Percentiles rank a stretch among this genome's conserved stretches.
Evolutionary conservation across 2,888 invertebrate genomes (phyloP).

Genomic region (Clunio marinus): DNA sequence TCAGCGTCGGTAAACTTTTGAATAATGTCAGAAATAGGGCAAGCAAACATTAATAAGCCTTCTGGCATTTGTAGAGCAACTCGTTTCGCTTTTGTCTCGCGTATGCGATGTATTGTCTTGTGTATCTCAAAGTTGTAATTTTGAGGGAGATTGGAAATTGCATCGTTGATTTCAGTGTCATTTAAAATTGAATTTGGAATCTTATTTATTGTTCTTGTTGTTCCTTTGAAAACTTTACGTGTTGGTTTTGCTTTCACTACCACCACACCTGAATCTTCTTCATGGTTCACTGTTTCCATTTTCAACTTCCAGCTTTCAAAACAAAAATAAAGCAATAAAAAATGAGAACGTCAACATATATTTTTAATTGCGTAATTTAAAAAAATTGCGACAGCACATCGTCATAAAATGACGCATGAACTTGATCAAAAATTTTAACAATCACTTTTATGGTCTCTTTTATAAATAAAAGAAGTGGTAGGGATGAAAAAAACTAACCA

Average conservation of each 20-base stretch:
- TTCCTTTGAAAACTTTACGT: slow-evolving; percentile 74
- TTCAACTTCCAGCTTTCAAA: background rate
- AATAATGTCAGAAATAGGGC: slow-evolving; percentile 89
- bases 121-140: slow-evolving; percentile 99
- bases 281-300: background rate
- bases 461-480: too few species aligned
- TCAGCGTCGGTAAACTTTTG: slow-evolving; percentile 84
- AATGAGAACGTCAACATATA: background rate
- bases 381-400: too few species aligned
- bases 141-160: slow-evolving; percentile 71
- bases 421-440: too few species aligned
- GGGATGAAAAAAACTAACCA: too few species aligned
- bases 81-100: slow-evolving; percentile 73
- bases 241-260: slow-evolving; percentile 75
- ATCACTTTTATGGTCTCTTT: too few species aligned
- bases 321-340: background rate
- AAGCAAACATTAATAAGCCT: slow-evolving; percentile 87
- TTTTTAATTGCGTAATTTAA: background rate
- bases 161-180: slow-evolving; percentile 67
- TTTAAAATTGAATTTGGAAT: slow-evolving; percentile 76
- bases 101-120: slow-evolving; percentile 95
- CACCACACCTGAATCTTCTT: slow-evolving; percentile 51
- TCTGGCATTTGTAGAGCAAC: slow-evolving; percentile 98
- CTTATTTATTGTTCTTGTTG: slow-evolving; percentile 66
- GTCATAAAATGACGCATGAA: too few species aligned